phyloP scores from a whole-genome alignment of 2,113 vertebrate genomes.

The Perca schrenkii region DNA sequence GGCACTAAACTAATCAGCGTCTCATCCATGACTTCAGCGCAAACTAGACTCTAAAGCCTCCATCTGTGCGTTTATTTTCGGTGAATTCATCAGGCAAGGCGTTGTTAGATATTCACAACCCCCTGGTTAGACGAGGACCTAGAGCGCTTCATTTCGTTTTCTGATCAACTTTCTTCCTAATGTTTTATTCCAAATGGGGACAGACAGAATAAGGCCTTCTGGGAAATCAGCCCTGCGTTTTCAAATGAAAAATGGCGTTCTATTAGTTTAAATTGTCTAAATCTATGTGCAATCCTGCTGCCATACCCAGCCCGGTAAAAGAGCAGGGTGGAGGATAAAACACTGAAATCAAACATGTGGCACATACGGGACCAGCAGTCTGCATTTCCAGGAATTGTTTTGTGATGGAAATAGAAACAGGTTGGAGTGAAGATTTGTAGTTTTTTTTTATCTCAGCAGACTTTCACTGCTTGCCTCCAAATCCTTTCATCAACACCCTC shows the following conservation, averaged over 20 bases:
- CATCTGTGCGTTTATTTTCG: conserved; percentile 29
- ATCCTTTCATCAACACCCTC: conserved; percentile 37
- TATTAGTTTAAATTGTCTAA: conserved; percentile 47
- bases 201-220: conserved; percentile 56
- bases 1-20: conserved; percentile 34
- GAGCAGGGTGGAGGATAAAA: conserved; percentile 19
- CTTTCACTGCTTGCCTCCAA: conserved; percentile 31
- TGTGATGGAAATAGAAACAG: conserved; percentile 61
- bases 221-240: conserved; percentile 67
- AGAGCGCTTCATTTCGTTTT: conserved; percentile 25
- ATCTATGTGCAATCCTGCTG: conserved; percentile 36
- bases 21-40: conserved; percentile 27
- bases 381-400: conserved; percentile 68
- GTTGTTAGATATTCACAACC: conserved; percentile 19
- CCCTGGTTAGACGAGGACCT: conserved; percentile 17
- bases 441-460: conserved; percentile 60
- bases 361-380: conserved; percentile 33
- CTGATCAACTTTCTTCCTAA: conserved; percentile 44
- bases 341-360: conserved; percentile 35
- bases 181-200: conserved; percentile 47
- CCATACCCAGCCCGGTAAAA: not conserved
- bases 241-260: conserved; percentile 53
- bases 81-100: conserved; percentile 21
- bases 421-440: conserved; percentile 56
- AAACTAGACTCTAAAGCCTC: conserved; percentile 29